phyloP scores from a whole-genome alignment of 1,140 invertebrate genomes.

The Cataglyphis hispanica region DNA sequence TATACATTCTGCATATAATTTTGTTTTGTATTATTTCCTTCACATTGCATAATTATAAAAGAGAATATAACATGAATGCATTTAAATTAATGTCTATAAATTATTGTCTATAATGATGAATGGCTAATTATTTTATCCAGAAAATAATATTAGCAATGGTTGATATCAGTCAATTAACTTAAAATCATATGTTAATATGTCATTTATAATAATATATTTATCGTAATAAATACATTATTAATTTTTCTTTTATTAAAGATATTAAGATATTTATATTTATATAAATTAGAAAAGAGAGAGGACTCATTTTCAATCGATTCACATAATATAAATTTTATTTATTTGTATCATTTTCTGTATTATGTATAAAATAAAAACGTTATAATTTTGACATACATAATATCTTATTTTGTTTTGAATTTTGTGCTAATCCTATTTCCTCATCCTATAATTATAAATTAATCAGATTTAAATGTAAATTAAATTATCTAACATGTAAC shows the following conservation, averaged over 20 bases:
- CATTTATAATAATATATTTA: background rate
- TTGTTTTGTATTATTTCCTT: background rate
- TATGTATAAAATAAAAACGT: background rate
- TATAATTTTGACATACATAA: background rate
- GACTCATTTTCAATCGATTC: background rate
- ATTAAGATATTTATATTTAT: constrained; percentile 7
- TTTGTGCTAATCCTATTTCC: too few species aligned
- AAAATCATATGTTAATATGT: background rate
- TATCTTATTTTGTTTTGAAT: background rate
- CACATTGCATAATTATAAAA: background rate
- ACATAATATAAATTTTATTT: background rate
- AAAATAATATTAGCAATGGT: background rate
- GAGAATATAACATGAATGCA: background rate
- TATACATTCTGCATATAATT: background rate
- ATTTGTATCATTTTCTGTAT: background rate
- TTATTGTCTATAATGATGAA: background rate
- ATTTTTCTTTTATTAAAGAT: background rate
- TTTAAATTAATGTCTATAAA: constrained; percentile 23
- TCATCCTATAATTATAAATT: too few species aligned
- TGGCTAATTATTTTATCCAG: background rate
- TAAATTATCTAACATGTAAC: too few species aligned
- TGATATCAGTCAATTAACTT: background rate
- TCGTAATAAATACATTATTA: background rate
- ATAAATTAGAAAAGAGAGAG: background rate
- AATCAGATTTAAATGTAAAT: too few species aligned